Evolutionary conservation across 2,797 vertebrate genomes (phyloP).

Genomic region (Onychomys arenicola): DNA sequence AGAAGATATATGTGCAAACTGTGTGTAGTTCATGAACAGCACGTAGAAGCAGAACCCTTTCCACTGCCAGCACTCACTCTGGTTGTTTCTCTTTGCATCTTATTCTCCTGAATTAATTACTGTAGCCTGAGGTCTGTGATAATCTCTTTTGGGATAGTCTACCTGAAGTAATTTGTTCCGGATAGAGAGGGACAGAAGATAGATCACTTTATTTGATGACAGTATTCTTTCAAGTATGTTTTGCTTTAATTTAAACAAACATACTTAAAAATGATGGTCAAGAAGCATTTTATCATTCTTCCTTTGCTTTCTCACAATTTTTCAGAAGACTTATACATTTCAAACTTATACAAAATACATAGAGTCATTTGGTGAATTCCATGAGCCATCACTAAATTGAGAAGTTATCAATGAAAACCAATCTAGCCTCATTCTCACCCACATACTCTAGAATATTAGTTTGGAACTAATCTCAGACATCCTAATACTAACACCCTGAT

Average conservation of each 20-base stretch:
- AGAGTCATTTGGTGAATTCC: not conserved
- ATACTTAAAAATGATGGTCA: slow-evolving; percentile 21
- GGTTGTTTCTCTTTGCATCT: not conserved
- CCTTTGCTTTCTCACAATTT: not conserved
- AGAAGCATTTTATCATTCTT: not conserved
- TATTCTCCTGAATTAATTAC: not conserved
- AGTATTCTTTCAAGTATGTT: not conserved
- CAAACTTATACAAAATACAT: not conserved
- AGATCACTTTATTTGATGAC: slow-evolving; percentile 2
- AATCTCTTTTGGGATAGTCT: not conserved
- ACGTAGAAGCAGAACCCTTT: not conserved
- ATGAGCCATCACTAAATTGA: not conserved
- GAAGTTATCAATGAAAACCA: not conserved
- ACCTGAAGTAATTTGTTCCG: not conserved
- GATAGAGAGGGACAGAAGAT: not conserved
- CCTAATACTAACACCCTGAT: not conserved
- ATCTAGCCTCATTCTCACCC: not conserved
- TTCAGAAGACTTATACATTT: slow-evolving; percentile 18
- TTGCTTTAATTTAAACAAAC: not conserved
- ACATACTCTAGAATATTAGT: not conserved
- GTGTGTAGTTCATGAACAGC: not conserved
- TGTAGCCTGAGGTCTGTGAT: not conserved
- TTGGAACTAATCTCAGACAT: slow-evolving; percentile 5
- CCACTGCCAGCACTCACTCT: not conserved
- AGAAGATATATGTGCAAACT: not conserved